phyloP scores from a whole-genome alignment of 2,113 vertebrate genomes.

The Aegithalos caudatus region DNA sequence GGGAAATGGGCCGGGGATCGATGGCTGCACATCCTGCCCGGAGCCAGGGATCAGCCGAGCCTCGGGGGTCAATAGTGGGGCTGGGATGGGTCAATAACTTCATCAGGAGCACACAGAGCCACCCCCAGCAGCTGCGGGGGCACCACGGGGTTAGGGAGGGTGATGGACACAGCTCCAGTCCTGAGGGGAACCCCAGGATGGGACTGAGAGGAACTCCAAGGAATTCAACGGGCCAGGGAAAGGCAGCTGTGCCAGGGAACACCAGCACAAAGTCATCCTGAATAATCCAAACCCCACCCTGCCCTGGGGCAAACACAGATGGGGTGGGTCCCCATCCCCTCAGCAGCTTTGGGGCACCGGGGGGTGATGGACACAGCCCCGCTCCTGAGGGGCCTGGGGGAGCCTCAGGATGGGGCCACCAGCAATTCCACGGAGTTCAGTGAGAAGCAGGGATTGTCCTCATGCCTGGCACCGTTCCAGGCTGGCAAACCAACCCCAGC shows the following conservation, averaged over 20 bases:
- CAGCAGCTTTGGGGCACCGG: not conserved
- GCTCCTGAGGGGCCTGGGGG: not conserved
- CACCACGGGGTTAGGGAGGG: not conserved
- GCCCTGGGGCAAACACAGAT: not conserved
- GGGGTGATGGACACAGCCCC: not conserved
- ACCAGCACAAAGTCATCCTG: not conserved
- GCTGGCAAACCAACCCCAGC: not conserved
- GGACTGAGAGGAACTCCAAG: not conserved
- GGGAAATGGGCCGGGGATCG: slow-evolving; percentile 31
- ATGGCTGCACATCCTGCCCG: slow-evolving; percentile 28
- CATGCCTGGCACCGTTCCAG: not conserved
- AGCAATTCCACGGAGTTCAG: not conserved
- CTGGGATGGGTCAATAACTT: slow-evolving; percentile 20
- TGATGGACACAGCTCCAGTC: not conserved
- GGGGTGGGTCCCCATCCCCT: not conserved
- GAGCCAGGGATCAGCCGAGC: slow-evolving; percentile 38
- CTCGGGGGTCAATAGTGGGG: slow-evolving; percentile 37
- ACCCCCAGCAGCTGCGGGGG: not conserved
- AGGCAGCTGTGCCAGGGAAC: not conserved
- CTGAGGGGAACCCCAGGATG: not conserved
- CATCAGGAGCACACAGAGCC: not conserved
- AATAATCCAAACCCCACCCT: not conserved
- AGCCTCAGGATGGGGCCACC: not conserved
- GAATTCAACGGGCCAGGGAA: not conserved
- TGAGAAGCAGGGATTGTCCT: not conserved